Evolutionary conservation across 2,797 vertebrate genomes (phyloP).

Genomic region (Dendrocincla tyrannina): DNA sequence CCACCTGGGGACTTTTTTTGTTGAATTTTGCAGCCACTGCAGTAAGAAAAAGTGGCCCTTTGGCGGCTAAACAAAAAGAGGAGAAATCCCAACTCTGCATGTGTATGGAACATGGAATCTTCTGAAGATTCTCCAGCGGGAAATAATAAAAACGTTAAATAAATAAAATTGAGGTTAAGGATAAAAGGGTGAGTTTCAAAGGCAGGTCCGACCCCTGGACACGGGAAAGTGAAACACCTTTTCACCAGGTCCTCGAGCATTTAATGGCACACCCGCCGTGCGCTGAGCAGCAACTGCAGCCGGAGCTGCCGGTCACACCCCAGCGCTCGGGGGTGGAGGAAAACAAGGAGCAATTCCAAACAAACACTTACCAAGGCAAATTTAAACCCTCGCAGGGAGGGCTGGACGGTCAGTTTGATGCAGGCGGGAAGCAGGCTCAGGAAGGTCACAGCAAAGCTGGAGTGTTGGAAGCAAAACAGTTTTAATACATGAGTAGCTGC

Average conservation of each 20-base stretch:
- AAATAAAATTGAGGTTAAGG: not conserved
- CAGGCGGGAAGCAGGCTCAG: slow-evolving; percentile 87
- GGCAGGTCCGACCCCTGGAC: not conserved
- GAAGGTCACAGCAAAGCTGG: slow-evolving; percentile 87
- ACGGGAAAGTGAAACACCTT: not conserved
- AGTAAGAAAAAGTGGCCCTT: not conserved
- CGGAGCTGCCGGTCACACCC: not conserved
- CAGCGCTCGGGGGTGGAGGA: not conserved
- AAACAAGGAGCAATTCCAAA: not conserved
- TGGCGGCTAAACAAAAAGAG: not conserved
- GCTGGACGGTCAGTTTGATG: slow-evolving; percentile 84
- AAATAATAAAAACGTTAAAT: not conserved
- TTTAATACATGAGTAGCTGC: not conserved
- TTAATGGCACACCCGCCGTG: not conserved
- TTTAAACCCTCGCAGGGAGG: slow-evolving; percentile 88
- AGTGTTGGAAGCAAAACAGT: slow-evolving; percentile 24
- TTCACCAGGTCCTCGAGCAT: not conserved
- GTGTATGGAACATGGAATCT: not conserved
- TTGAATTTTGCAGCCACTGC: not conserved
- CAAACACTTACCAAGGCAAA: slow-evolving; percentile 88
- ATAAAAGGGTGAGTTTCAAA: not conserved
- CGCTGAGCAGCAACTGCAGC: not conserved
- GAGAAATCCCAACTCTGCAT: not conserved
- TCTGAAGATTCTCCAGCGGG: not conserved
- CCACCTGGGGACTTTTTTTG: not conserved